Evolutionary conservation across 2,113 vertebrate genomes (phyloP), one percentile per base, ranked within the genome.

Genomic region (Gallinago paraguaiae): DNA sequence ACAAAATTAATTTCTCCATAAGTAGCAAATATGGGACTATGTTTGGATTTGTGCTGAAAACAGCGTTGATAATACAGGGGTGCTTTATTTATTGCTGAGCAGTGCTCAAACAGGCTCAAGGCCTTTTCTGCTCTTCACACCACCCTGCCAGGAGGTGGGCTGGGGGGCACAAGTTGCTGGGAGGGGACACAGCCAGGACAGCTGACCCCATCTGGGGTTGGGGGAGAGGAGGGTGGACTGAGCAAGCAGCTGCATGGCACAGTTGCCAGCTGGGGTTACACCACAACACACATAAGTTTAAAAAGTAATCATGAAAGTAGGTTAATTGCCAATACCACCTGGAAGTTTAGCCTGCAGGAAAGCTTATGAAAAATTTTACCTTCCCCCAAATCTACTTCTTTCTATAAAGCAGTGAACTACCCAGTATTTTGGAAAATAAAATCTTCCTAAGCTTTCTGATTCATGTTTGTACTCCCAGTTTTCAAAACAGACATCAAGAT

Each of bases 401-500:
- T 50, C n/a, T 64, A 75, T 16, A 61, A 67, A 88, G 65, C 50
- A 80, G 35, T 23, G 18, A 92, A 48, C 45, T 25, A 79, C 24
- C 25, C 57, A 54, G 9, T 60, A 16, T 41, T 81, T 86, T 68
- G 80, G 60, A 20, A 9, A 59, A 50, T 56, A 79, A 84, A 75
- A 50, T 27, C 27, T 61, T 64, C 77, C 59, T 81, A 92, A 57
- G 30, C 54, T 83, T 37, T 46, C 81, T 63, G 33, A 95, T 46
- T 71, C 3, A 18, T 51, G 12, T 51, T 69, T 92, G 8, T 68
- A 23, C 70, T 87, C 82, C 35, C 39, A 30, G 15, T 80, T 96
- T 96, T 86, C 57, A 93, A 95, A 97, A 77, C 39, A 59, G 76
- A 41, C 11, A 63, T 86, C 79, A 90, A 88, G 19, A 81, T 80